Base-by-base conservation (phyloP, 1,140 invertebrate species). In the Mycetomoellerius zeteki region DNA sequence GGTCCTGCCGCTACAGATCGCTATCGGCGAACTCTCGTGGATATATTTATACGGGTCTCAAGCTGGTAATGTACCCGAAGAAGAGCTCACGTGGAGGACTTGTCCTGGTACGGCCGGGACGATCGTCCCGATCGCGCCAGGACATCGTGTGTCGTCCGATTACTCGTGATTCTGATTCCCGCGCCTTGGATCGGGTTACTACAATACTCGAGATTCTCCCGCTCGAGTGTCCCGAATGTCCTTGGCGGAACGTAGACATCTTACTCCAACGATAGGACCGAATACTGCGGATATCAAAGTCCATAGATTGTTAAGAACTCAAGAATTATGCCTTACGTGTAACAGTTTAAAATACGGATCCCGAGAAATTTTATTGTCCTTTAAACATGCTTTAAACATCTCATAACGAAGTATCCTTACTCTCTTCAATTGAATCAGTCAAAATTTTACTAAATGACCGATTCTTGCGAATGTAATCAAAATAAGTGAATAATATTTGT, bases 11-110 rank as follows among this genome's bases (percentile, higher is more conserved):
- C 89, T 89, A 86, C 88, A 93, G 94, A 95, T 95, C 88, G 88
- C 92, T 94, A 95, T 95, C 94, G 75, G 93, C 88, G 86, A 76
- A 84, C 91, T 84, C 88, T 75, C 80, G 92, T 91, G 89, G 93
- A 80, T 92, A 91, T 93, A 94, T 94, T 94, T 93, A 94, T 94
- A 92, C 92, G 92, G 88, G 85, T 86, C 90, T 91, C 87, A 86
- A 86, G 80, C 90, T 92, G 92, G 91, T 94, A 93, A 94, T 94
- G 88, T 93, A 92, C 58, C 92, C 87, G 85, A 92, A 90, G 86
- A 92, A 86, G 87, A 86, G 77, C 75, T 81, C 77, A 75, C 65
- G 50, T 14, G 47, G 64, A 24, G 64, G 75, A 80, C 85, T 78
- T 84, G 62, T 43, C 78, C 50, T 54, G 62, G 58, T 43, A 43